A percentile compares a stretch with the other conserved stretches of the same genome.
Evolutionary conservation across 2,888 invertebrate genomes (phyloP).

Genomic region (Yponomeuta evonymella): DNA sequence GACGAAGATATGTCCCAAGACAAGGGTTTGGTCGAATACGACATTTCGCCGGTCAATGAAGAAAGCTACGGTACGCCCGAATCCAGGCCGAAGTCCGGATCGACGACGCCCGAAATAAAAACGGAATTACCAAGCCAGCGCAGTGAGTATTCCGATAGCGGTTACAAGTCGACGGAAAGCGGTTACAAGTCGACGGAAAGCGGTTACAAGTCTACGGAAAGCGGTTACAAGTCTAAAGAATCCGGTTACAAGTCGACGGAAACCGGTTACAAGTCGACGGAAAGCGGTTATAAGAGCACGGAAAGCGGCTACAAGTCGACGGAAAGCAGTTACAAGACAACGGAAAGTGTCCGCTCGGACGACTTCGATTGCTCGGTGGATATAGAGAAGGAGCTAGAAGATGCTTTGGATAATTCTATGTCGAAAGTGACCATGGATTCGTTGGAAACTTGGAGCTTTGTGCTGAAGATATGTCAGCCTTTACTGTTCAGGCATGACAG

Average conservation of each 20-base stretch:
- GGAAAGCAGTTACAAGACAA: conserved; percentile 17
- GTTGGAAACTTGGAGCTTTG: conserved; percentile 64
- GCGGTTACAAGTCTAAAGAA: conserved; percentile 41
- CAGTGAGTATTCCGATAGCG: conserved; percentile 42
- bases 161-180: conserved; percentile 5
- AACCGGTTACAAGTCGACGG: conserved; percentile 27
- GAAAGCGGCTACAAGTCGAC: conserved; percentile 32
- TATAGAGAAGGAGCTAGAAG: conserved; percentile 44
- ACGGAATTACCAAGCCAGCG: conserved; percentile 39
- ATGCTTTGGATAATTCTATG: conserved; percentile 36
- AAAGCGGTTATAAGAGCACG: conserved; percentile 29
- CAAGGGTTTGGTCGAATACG: conserved; percentile 64
- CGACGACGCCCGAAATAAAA: conserved; percentile 57
- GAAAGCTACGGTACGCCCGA: conserved; percentile 19
- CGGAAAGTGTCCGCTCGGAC: conserved; percentile 23
- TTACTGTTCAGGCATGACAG: conserved; percentile 63
- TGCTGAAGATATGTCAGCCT: conserved; percentile 66
- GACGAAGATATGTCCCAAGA: conserved; percentile 51
- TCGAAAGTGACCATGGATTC: conserved; percentile 52
- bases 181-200: conserved; percentile 22
- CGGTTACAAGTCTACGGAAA: conserved; percentile 43
- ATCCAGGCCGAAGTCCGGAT: not conserved
- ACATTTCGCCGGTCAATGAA: conserved; percentile 51
- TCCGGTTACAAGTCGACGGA: conserved; percentile 36
- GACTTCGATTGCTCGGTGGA: conserved; percentile 40